Evolutionary conservation across 2,797 vertebrate genomes (phyloP), one percentile per base, ranked within the genome.

Genomic region (Centropyge bicolor): DNA sequence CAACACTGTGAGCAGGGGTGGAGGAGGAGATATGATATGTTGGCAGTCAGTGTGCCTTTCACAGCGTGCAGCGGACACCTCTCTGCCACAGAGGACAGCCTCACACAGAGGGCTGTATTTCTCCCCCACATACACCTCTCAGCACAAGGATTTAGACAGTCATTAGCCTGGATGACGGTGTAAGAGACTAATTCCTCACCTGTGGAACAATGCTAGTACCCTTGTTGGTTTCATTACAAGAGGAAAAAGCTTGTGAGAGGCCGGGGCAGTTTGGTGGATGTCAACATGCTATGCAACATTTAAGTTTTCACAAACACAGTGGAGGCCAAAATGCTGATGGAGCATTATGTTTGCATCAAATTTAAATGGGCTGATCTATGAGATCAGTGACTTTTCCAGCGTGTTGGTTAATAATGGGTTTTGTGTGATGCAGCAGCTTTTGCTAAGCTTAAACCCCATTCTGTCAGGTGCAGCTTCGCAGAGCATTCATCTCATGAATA

Each of bases 401-500:
- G 73, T 85, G 78, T 81, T 85, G 73, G 76, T 85, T 88, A 88
- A 84, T 91, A 83, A 88, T 83, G 73, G 46, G 54, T 89, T 91
- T 86, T 84, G 83, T 87, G 80, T 91, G 88, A 92, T 89, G 77
- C 90, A 86, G 91, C 89, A 88, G 81, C 84, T 91, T 91, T 88
- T 87, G 81, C 71, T 73, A 73, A 86, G 83, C 80, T 91, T 87
- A 88, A 93, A 91, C 92, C 93, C 64, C 84, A 92, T 94, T 93
- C 90, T 93, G 89, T 91, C 91, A 90, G 77, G 61, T 84, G 79
- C 69, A 63, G 89, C 84, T 91, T 88, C 81, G 68, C 73, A 82
- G 78, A 82, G 82, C 86, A 92, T 92, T 93, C 88, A 80, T 92
- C 81, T 83, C 86, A 85, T 90, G 85, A 94, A 91, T 89, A 92